Percentiles rank a stretch among this genome's conserved stretches.
Evolutionary conservation across 2,113 vertebrate species (phyloP).

Genomic region (Dasyurus viverrinus): DNA sequence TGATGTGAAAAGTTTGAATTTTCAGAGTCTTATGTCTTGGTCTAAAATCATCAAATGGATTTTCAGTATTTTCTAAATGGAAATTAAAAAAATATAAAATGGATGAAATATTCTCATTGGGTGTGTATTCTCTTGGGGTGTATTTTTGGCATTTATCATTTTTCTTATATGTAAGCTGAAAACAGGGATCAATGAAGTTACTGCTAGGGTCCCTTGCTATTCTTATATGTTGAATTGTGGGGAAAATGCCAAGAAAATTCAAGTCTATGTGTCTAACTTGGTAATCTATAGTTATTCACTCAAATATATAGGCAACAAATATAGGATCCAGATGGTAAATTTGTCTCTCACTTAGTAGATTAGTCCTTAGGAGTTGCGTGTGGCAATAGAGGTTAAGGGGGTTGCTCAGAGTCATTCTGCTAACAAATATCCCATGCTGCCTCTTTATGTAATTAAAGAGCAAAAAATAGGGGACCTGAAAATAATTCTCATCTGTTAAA

Average conservation of each 20-base stretch:
- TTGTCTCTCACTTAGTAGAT: background rate
- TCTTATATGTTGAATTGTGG: background rate
- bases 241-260: background rate
- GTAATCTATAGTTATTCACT: slow-evolving; percentile 22
- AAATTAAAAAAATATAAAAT: slow-evolving; percentile 1
- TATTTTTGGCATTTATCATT: background rate
- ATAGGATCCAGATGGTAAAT: background rate
- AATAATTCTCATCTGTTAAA: background rate
- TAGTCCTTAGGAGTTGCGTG: background rate
- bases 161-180: slow-evolving; percentile 44
- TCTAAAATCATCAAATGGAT: background rate
- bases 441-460: background rate
- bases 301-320: background rate
- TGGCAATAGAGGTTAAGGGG: background rate
- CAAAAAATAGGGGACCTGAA: background rate
- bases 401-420: background rate
- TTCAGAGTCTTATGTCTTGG: background rate
- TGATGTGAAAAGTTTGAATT: background rate
- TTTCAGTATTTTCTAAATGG: slow-evolving; percentile 23
- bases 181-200: slow-evolving; percentile 29
- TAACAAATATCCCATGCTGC: background rate
- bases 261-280: background rate
- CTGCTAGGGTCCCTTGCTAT: slow-evolving; percentile 21
- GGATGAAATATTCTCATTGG: background rate
- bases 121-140: background rate